Base-by-base conservation (phyloP, 2,888 invertebrate genomes). In the Athrips mouffetella region DNA sequence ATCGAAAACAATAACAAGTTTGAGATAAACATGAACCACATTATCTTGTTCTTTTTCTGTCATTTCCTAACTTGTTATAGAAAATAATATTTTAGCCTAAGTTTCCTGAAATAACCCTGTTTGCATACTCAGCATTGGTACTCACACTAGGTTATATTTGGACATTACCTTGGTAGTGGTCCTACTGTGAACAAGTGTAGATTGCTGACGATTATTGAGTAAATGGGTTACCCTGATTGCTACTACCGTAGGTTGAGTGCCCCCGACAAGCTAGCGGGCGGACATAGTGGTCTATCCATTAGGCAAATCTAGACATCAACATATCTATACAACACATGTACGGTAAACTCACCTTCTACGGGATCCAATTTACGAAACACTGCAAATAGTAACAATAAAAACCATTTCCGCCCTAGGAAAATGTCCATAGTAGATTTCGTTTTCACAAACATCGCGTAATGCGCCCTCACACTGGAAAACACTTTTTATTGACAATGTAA, bases 391-490 rank as follows among this genome's bases (percentile, higher is more conserved):
- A 81, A 59, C 51, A 87, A 59, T 52, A 82, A 59, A 49, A 78
- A 67, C 76, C 76, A 80, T 70, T 77, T 83, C 45, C 71, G 72
- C 66, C 73, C 68, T 56, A 67, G 64, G 53, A 73, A 68, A 68
- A 55, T 72, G 65, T 75, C 70, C 84, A 84, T 80, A 54, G 65
- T 76, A 57, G 72, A 69, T 76, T 78, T 73, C 55, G 72, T 76
- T 53, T 54, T 58, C 48, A 65, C 52, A 71, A 78, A 72, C 84
- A 85, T 84, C 52, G 64, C 67, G 70, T 63, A 70, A 76, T 33
- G 33, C 70, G 58, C 67, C 69, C 62, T 60, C 55, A 65, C 63
- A 67, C 60, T 66, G 62, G 58, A 70, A 74, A 78, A 80, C 71
- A 77, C 70, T 68, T 70, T 67, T 60, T 76, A 80, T 67, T 75